Percentiles rank a stretch among this genome's conserved stretches.
Evolutionary conservation across 1,140 invertebrate genomes (phyloP).

Genomic region (Tyrophagus putrescentiae): DNA sequence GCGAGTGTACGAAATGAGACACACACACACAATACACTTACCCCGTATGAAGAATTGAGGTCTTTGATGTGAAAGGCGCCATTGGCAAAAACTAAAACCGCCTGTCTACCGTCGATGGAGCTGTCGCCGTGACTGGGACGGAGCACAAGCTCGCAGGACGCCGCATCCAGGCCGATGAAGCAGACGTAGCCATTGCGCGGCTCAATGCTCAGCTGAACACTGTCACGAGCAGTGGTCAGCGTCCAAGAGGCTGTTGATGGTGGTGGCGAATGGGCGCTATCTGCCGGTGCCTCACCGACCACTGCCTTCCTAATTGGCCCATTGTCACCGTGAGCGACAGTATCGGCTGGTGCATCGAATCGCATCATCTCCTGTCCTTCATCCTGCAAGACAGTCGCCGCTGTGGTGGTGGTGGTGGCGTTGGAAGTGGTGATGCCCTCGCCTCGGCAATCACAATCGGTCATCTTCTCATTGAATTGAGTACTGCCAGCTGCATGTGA

Average conservation of each 20-base stretch:
- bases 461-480: too few relatives aligned
- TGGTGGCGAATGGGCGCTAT: slow-evolving; percentile 2
- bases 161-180: background rate
- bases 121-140: background rate
- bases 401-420: too few relatives aligned
- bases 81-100: slow-evolving; percentile 6
- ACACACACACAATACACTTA: background rate
- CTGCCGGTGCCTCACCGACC: too few relatives aligned
- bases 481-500: too few relatives aligned
- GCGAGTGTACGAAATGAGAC: background rate
- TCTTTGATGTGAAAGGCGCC: slow-evolving; percentile 11
- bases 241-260: slow-evolving; percentile 1
- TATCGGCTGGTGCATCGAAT: too few relatives aligned
- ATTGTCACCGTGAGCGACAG: too few relatives aligned
- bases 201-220: background rate
- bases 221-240: background rate
- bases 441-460: background rate
- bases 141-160: background rate
- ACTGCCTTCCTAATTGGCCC: too few relatives aligned
- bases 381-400: too few relatives aligned
- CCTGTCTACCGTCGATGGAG: background rate
- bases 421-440: too few relatives aligned
- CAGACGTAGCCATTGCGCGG: background rate
- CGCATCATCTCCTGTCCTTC: too few relatives aligned
- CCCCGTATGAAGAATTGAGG: background rate